phyloP scores from a whole-genome alignment of 1,140 invertebrate genomes.

The Sitophilus oryzae region DNA sequence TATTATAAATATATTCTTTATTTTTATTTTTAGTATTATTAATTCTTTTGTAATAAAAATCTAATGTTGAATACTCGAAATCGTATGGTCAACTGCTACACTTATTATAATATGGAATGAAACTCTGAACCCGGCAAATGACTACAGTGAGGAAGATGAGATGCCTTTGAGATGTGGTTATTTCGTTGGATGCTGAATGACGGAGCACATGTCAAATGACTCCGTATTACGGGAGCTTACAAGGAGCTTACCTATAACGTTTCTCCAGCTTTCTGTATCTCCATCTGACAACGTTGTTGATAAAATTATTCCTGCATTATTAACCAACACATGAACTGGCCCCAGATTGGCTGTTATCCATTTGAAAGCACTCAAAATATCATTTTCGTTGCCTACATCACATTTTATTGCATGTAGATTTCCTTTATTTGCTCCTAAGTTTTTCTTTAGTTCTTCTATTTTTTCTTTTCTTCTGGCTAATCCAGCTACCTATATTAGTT shows the following conservation, averaged over 20 bases:
- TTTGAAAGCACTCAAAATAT: constrained; percentile 60
- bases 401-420: constrained; percentile 51
- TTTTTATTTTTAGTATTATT: too few species aligned
- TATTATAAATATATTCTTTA: too few species aligned
- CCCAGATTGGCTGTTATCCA: constrained; percentile 56
- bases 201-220: too few species aligned
- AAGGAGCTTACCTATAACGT: not conserved
- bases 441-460: constrained; percentile 45
- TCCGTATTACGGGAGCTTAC: too few species aligned
- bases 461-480: constrained; percentile 44
- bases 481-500: not conserved
- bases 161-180: too few species aligned
- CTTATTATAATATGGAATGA: too few species aligned
- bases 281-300: not conserved
- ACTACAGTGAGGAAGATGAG: too few species aligned
- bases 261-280: constrained; percentile 5
- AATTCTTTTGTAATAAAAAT: too few species aligned
- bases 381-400: constrained; percentile 60
- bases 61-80: too few species aligned
- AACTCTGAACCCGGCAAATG: too few species aligned
- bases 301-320: constrained; percentile 53
- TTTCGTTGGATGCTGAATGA: too few species aligned
- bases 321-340: constrained; percentile 64
- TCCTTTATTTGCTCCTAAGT: constrained; percentile 31
- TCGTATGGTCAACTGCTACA: too few species aligned